Base-by-base conservation (phyloP, 2,113 vertebrate species). In the Nipponia nippon region DNA sequence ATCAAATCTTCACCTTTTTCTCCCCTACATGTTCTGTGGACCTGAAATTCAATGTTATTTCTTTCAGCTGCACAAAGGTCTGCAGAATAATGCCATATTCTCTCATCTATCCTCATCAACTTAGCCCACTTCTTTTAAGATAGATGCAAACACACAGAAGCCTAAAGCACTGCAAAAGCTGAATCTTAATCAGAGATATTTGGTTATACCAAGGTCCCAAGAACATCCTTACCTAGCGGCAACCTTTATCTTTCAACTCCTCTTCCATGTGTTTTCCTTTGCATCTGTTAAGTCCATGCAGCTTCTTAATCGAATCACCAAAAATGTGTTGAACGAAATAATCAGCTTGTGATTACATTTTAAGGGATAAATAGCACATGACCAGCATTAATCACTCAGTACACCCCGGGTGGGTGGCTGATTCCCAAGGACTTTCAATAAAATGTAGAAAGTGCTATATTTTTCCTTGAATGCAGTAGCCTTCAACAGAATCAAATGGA, bases 241-340 rank as follows among this genome's bases (percentile, higher is more conserved):
- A 90, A 91, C 87, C 42, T 86, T 77, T 83, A 71, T 80, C 50
- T 90, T 90, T 85, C 63, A 52, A 22, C 75, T 66, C 42, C 38
- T 91, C 38, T 90, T 87, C 50, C 63, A 26, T 11, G 14, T 26
- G 26, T 52, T 91, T 88, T 77, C 75, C 67, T 86, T 46, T 86
- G 89, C 88, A 93, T 87, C 91, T 42, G 42, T 71, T 76, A 22
- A 90, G 78, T 78, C 84, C 70, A 36, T 55, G 55, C 75, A 88
- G 87, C 71, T 94, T 87, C 84, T 95, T 94, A 95, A 95, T 96
- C 82, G 93, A 94, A 96, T 94, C 91, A 93, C 83, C 25, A 94
- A 96, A 95, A 94, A 81, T 84, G 89, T 78, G 69, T 87, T 94
- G 50, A 87, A 83, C 62, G 91, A 90, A 95, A 90, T 94, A 90